Evolutionary conservation across 2,888 invertebrate species (phyloP), one percentile per base, ranked within the genome.

Genomic region (Eilema caniola): DNA sequence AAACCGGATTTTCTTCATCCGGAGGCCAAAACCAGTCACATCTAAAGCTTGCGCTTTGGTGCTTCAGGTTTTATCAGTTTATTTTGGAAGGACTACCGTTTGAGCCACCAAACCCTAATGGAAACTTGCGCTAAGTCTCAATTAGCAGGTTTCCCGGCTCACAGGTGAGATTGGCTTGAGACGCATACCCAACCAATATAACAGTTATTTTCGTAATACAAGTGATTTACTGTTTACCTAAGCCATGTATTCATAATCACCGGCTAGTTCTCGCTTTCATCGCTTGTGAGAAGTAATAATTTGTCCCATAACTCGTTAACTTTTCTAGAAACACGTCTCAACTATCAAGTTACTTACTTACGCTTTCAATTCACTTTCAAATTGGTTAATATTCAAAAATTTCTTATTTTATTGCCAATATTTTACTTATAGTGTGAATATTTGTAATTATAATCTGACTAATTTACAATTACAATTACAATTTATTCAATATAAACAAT

Each of bases 321-420:
- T 72, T 28, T 5, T 28, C 28, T 33, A 72, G 59, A 62, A 72
- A 62, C 72, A 69, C 65, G 66, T 33, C 33, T 28, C 62, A 23
- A 16, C 12, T 47, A 24, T 16, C 57, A 28, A 16, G 11, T 64
- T 25, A 31, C 33, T 56, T 67, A 59, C 59, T 61, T 71, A 62
- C 62, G 62, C 65, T 72, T 72, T 59, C 66, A 66, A 68, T 62
- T 57, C 37, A 66, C 66, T 57, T 63, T 60, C 62, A 25, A 56
- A 16, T 28, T 61, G 37, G 56, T 70, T 66, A 28, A 66, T 67
- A 64, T 67, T 60, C 56, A 56, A 66, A 56, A 33, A 63, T 59
- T 66, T 63, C 59, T 62, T 33, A 53, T 70, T 70, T 66, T 66
- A 59, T 47, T 57, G 57, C 57, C 24, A 57, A 57, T 57, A 66